Conservation (phyloP, 2,113 vertebrate genomes). For the Fregata magnificens region DNA sequence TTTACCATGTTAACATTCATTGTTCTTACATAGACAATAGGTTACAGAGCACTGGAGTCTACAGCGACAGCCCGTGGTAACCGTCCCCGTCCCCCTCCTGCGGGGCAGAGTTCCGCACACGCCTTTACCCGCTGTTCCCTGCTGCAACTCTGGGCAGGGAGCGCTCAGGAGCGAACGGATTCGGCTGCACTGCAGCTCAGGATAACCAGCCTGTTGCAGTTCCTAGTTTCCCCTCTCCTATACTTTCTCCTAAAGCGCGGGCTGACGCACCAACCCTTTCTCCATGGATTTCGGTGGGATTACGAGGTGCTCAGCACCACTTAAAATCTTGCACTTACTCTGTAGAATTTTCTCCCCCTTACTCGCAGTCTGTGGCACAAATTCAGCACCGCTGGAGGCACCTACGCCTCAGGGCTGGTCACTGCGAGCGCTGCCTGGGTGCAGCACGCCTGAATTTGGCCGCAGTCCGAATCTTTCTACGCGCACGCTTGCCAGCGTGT, state of each 20-base stretch:
- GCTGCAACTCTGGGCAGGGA: not conserved
- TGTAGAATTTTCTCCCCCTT: accelerated
- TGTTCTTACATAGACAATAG: constrained; percentile 67
- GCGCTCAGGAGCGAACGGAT: accelerated
- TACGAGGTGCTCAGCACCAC: not conserved
- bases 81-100: not conserved
- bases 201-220: not conserved
- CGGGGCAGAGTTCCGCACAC: not conserved
- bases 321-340: not conserved
- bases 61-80: not conserved
- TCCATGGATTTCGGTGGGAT: not conserved
- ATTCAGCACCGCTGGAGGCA: accelerated
- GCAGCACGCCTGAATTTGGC: not conserved
- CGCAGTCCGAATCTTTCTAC: not conserved
- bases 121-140: not conserved
- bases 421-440: accelerated
- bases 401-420: accelerated
- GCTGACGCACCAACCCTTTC: not conserved
- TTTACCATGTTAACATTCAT: constrained; percentile 70
- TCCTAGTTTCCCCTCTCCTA: not conserved
- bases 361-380: not conserved
- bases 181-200: not conserved
- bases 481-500: not conserved
- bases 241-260: accelerated
- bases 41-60: constrained; percentile 64